Conservation (phyloP, 2,797 vertebrate genomes). For the Pseudochromis fuscus region DNA sequence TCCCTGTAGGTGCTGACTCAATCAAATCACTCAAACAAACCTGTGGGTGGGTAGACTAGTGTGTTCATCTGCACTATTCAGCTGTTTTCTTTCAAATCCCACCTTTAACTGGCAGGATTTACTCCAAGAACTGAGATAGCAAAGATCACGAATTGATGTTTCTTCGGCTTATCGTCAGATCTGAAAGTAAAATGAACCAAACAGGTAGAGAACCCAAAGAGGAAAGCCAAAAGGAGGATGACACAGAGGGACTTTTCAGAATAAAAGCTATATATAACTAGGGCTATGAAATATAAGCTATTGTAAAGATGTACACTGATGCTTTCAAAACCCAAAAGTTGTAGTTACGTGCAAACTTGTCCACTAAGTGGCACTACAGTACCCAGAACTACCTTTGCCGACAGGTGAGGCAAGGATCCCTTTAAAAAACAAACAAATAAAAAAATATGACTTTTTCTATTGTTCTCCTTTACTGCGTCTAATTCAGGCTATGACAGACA, state of each 20-base stretch:
- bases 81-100: background rate
- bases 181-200: background rate
- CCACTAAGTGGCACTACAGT: conserved; percentile 24
- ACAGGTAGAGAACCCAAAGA: background rate
- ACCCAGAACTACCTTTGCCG: background rate
- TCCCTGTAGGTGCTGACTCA: background rate
- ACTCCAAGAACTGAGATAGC: background rate
- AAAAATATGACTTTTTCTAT: background rate
- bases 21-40: background rate
- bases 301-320: background rate
- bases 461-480: background rate
- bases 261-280: background rate
- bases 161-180: background rate
- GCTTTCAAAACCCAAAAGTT: background rate
- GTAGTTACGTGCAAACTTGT: background rate
- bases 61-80: background rate
- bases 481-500: conserved; percentile 2
- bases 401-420: conserved; percentile 10
- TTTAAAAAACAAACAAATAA: background rate
- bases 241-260: background rate
- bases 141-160: background rate
- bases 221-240: background rate
- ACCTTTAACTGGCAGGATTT: background rate
- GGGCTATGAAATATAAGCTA: no score
- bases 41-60: background rate